These are phyloP conservation scores for Allacma fusca DNA, from an alignment of 2,888 invertebrate species.

Conservation along the genomic window DNA sequence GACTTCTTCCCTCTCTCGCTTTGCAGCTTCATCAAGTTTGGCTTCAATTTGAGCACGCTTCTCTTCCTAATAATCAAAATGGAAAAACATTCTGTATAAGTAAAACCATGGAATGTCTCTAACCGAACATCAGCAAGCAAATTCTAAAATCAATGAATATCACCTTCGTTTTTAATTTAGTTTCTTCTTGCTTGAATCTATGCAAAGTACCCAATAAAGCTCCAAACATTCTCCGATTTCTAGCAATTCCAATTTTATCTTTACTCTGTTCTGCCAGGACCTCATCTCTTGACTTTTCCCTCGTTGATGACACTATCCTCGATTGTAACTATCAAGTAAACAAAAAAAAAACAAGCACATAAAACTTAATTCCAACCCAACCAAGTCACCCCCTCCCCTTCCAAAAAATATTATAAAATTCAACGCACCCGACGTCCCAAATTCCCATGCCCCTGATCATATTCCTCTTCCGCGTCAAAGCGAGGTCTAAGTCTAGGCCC, in stretches of 20 bases:
- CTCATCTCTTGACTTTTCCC: conserved; percentile 86
- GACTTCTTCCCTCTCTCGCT: conserved; percentile 84
- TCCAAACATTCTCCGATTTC: conserved; percentile 96
- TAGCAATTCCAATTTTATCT: conserved; percentile 76
- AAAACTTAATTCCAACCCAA: too few species aligned
- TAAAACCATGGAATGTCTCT: background rate
- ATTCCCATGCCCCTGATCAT: conserved; percentile 29
- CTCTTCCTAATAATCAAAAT: conserved; percentile 71
- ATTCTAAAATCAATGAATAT: conserved; percentile 37
- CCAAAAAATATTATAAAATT: too few species aligned
- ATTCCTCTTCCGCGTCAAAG: conserved; percentile 50
- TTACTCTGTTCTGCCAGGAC: conserved; percentile 81
- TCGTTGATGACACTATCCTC: conserved; percentile 77
- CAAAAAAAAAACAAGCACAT: too few species aligned
- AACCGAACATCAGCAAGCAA: background rate
- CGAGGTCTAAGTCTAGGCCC: conserved; percentile 53
- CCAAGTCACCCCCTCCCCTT: too few species aligned
- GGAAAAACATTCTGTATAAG: background rate
- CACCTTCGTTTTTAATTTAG: conserved; percentile 83
- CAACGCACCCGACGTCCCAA: conserved; percentile 46
- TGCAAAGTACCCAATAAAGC: conserved; percentile 92
- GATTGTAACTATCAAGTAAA: conserved; percentile 69
- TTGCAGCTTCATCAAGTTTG: conserved; percentile 90
- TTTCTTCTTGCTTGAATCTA: conserved; percentile 94
- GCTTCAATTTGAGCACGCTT: conserved; percentile 89